A percentile compares a stretch with the other conserved stretches of the same genome.
Evolutionary conservation across 2,113 vertebrate species (phyloP).

Genomic region (Cheilinus undulatus): DNA sequence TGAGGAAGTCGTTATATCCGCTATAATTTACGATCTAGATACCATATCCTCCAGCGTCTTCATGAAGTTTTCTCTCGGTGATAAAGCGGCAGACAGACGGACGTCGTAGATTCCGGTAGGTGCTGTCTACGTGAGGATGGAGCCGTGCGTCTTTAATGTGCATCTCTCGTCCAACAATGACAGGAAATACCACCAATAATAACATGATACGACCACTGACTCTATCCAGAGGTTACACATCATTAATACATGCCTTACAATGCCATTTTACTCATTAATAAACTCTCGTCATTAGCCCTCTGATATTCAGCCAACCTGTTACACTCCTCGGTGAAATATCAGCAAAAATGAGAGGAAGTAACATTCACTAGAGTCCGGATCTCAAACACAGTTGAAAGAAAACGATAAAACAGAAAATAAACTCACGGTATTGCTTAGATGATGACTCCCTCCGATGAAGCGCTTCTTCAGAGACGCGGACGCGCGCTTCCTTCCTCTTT

Average conservation of each 20-base stretch:
- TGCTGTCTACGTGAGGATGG: constrained; percentile 48
- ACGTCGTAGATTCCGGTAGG: not conserved
- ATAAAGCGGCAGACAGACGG: not conserved
- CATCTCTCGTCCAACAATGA: not conserved
- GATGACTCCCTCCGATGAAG: not conserved
- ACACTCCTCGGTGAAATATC: not conserved
- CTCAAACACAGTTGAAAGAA: too few species aligned
- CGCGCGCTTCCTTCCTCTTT: constrained; percentile 15
- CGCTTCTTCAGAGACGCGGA: not conserved
- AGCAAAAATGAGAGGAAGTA: too few species aligned
- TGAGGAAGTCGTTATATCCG: too few species aligned
- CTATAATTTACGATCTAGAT: not conserved
- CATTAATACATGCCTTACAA: not conserved
- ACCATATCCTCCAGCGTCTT: too few species aligned
- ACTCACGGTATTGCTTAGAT: constrained; percentile 30
- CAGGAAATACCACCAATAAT: not conserved
- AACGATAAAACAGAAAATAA: not conserved
- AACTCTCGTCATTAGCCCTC: too few species aligned
- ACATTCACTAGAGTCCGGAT: not conserved
- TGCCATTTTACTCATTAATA: not conserved
- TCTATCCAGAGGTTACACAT: not conserved
- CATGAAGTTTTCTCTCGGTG: not conserved
- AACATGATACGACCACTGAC: not conserved
- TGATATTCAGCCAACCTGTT: constrained; percentile 4
- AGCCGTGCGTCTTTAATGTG: constrained; percentile 2